phyloP scores from a whole-genome alignment of 2,888 invertebrate genomes.

The Atrina japonica region DNA sequence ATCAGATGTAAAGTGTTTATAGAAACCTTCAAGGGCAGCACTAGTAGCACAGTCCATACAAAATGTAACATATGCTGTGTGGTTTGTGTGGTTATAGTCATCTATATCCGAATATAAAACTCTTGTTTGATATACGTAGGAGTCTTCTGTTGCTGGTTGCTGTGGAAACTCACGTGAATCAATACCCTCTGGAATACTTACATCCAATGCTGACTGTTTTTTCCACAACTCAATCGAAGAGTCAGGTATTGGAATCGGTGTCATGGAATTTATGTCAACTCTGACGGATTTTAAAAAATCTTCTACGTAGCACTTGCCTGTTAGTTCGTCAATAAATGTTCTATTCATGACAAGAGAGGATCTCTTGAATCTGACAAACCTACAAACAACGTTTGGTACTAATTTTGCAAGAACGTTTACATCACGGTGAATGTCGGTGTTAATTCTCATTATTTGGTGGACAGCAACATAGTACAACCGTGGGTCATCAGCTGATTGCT shows the following conservation, averaged over 20 bases:
- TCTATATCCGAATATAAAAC: conserved; percentile 4
- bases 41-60: conserved; percentile 16
- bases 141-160: background rate
- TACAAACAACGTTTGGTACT: no score
- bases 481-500: background rate
- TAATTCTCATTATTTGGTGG: no score
- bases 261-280: background rate
- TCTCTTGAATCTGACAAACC: no score
- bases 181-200: no score
- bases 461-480: no score
- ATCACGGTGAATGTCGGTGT: no score
- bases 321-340: conserved; percentile 4
- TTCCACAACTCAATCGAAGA: background rate
- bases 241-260: conserved; percentile 8
- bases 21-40: conserved; percentile 2
- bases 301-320: conserved; percentile 6
- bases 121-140: background rate
- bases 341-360: background rate
- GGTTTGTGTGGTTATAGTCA: conserved; percentile 11
- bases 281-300: background rate
- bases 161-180: no score
- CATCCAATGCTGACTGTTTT: no score
- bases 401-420: no score
- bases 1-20: conserved; percentile 8
- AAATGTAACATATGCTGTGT: background rate